These are phyloP conservation scores for Macaca nemestrina DNA, from an alignment of 2,113 vertebrate genomes.

Conservation along the genomic window DNA sequence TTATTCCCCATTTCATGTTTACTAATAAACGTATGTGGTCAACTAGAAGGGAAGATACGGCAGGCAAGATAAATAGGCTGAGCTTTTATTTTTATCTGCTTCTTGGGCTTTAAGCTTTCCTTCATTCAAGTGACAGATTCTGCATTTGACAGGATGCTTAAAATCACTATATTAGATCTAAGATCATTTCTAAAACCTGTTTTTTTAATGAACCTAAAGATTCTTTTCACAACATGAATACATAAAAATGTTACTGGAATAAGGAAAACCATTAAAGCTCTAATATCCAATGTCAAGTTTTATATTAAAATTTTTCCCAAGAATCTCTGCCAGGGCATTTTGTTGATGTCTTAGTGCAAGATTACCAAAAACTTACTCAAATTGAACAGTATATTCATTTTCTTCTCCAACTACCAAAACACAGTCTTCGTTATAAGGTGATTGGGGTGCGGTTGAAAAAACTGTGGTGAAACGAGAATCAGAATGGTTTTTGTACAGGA, in stretches of 20 bases:
- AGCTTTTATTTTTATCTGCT: background rate
- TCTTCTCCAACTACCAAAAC: slow-evolving; percentile 89
- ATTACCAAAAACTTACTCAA: slow-evolving; percentile 51
- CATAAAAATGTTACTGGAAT: background rate
- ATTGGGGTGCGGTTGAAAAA: slow-evolving; percentile 84
- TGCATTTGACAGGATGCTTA: background rate
- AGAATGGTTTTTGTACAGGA: slow-evolving; percentile 86
- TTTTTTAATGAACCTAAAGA: background rate
- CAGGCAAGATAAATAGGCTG: background rate
- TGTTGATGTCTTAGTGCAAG: background rate
- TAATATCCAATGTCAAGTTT: slow-evolving; percentile 22
- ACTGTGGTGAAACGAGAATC: slow-evolving; percentile 83
- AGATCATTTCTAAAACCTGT: background rate
- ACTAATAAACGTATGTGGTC: background rate
- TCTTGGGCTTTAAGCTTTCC: background rate
- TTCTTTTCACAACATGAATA: background rate
- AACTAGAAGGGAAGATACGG: background rate
- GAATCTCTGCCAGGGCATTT: slow-evolving; percentile 13
- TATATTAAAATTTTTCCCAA: slow-evolving; percentile 21
- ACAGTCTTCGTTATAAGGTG: slow-evolving; percentile 84
- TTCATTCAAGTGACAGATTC: background rate
- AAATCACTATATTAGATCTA: background rate
- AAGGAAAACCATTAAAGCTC: slow-evolving; percentile 1
- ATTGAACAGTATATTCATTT: slow-evolving; percentile 82
- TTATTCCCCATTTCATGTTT: background rate